Conservation (phyloP, 30 jellyfish, hydroid and myxozoan genomes). For the Chironex yamaguchii region DNA sequence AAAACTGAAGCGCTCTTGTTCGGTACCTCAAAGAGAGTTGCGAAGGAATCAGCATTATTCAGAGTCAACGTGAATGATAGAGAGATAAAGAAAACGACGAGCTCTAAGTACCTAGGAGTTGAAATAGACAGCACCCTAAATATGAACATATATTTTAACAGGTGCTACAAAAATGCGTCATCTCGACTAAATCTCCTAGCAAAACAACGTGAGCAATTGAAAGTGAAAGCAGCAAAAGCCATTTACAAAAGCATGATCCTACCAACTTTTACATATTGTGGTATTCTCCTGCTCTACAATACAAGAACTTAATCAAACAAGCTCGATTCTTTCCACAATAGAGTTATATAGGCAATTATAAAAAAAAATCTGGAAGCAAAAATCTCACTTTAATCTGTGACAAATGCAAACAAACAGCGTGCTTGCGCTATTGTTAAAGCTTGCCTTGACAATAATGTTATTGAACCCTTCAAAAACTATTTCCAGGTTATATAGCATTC, state of each 20-base stretch:
- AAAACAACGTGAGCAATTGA: conserved; percentile 25
- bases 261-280: conserved; percentile 62
- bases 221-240: conserved; percentile 44
- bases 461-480: conserved; percentile 42
- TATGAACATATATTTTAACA: not conserved
- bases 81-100: too few species aligned
- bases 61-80: too few species aligned
- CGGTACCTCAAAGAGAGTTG: too few species aligned
- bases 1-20: too few species aligned
- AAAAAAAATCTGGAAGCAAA: conserved; percentile 54
- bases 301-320: conserved; percentile 25
- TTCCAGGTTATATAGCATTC: conserved; percentile 36
- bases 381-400: conserved; percentile 60
- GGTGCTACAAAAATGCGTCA: conserved; percentile 1
- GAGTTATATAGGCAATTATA: conserved; percentile 32
- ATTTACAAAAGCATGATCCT: conserved; percentile 43
- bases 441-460: conserved; percentile 20
- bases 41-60: too few species aligned
- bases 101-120: too few species aligned
- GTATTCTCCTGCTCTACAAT: conserved; percentile 27
- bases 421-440: conserved; percentile 53
- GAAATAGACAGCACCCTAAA: too few species aligned
- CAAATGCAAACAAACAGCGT: conserved; percentile 43
- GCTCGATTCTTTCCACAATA: conserved; percentile 26
- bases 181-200: conserved; percentile 47